phyloP scores from a whole-genome alignment of 1,140 invertebrate species.

The Archivesica marissinica region DNA sequence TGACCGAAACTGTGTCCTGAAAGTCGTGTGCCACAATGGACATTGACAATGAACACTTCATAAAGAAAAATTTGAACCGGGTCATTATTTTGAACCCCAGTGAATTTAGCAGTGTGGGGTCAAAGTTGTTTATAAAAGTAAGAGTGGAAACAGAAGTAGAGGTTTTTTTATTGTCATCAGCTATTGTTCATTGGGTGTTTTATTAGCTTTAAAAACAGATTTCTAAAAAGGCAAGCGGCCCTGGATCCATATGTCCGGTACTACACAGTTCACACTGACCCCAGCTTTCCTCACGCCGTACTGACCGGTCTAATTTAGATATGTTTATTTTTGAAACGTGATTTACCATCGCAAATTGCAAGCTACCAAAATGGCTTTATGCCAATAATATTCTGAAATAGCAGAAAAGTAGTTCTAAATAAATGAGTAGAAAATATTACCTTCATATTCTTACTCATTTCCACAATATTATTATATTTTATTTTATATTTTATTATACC shows the following conservation, averaged over 20 bases:
- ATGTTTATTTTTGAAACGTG: too few relatives aligned
- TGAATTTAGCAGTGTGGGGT: constrained; percentile 32
- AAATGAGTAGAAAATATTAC: too few relatives aligned
- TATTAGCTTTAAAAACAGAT: constrained; percentile 43
- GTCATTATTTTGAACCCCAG: constrained; percentile 45
- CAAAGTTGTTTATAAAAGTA: constrained; percentile 46
- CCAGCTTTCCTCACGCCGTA: too few relatives aligned
- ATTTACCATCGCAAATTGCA: too few relatives aligned
- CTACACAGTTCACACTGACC: constrained; percentile 17
- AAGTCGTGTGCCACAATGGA: constrained; percentile 28
- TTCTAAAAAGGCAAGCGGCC: neutral
- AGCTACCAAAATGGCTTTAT: too few relatives aligned
- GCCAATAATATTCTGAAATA: too few relatives aligned
- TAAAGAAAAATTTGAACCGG: constrained; percentile 47
- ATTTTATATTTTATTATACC: too few relatives aligned
- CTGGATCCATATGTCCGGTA: constrained; percentile 20
- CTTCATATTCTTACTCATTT: too few relatives aligned
- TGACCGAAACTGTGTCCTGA: constrained; percentile 20
- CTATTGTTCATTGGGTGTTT: constrained; percentile 33
- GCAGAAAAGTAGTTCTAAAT: too few relatives aligned
- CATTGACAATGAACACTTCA: constrained; percentile 26
- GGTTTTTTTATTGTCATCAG: constrained; percentile 21
- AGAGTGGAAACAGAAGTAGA: constrained; percentile 14
- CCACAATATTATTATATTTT: too few relatives aligned
- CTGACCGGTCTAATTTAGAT: too few relatives aligned